Base-by-base conservation (phyloP, 1,140 invertebrate genomes). In the Phymastichus coffea region DNA sequence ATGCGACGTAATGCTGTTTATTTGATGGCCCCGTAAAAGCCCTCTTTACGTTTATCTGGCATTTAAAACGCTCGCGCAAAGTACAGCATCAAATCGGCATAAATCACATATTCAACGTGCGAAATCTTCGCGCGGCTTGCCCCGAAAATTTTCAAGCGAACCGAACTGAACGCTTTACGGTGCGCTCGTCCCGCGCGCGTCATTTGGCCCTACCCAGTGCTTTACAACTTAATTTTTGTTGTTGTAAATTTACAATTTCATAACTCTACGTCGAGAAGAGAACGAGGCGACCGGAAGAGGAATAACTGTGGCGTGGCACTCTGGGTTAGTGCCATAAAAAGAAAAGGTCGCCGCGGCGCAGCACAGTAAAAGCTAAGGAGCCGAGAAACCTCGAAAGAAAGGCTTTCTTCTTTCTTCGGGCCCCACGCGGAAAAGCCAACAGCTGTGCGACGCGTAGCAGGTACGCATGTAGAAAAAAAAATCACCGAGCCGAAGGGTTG, bases 1-100 rank as follows among this genome's bases (percentile, higher is more conserved):
- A n/a, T n/a, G n/a, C n/a, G n/a, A n/a, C n/a, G 76, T 78, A 76
- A 79, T 80, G 77, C 78, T 80, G 78, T 81, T 80, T 80, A 81
- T 81, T 80, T 80, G 79, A 81, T 81, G 77, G 76, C 70, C 70
- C 72, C 77, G 75, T 81, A 81, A 80, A 81, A 80, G 76, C 72
- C 75, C 77, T 80, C 76, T 80, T 81, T 80, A 80, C 77, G 76
- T 80, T 79, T 77, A 80, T 80, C 76, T 79, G 68, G 73, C 76
- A 76, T 79, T 80, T 78, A 79, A 78, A 79, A 79, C 65, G 74
- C 66, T 77, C 76, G 69, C 76, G 76, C 78, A 78, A 79, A 78
- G 76, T 61, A 23, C 41, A 76, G 75, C 71, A 79, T 80, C 74
- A 78, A 72, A 70, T 68, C 59, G 60, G 63, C 69, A 73, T 78